phyloP scores from a whole-genome alignment of 2,888 invertebrate species.

The Copidosoma aretas region DNA sequence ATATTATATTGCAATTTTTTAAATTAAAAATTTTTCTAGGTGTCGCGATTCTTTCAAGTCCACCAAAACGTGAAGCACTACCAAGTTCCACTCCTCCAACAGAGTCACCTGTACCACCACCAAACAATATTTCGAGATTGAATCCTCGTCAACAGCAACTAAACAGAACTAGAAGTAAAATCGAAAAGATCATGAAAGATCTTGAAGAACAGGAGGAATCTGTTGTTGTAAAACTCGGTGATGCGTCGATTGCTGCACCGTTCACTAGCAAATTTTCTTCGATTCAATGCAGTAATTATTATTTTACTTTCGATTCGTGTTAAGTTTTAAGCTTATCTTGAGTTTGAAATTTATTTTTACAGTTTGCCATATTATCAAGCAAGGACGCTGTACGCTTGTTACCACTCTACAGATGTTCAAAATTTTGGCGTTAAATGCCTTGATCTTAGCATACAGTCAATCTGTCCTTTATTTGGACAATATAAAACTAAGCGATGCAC shows the following conservation, averaged over 20 bases:
- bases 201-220: slow-evolving; percentile 86
- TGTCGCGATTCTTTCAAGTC: slow-evolving; percentile 87
- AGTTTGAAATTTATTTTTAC: slow-evolving; percentile 49
- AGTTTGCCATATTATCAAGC: slow-evolving; percentile 99
- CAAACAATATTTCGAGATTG: slow-evolving; percentile 45
- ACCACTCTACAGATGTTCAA: slow-evolving; percentile 99
- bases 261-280: slow-evolving; percentile 98
- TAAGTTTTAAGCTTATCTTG: background rate
- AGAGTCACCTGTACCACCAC: slow-evolving; percentile 54
- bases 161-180: slow-evolving; percentile 61
- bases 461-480: slow-evolving; percentile 94
- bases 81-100: slow-evolving; percentile 40
- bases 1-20: background rate
- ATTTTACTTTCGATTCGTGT: slow-evolving; percentile 3
- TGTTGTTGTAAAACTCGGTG: slow-evolving; percentile 93
- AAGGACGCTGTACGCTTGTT: slow-evolving; percentile 97
- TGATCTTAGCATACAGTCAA: slow-evolving; percentile 97
- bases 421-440: slow-evolving; percentile 95
- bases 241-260: slow-evolving; percentile 98
- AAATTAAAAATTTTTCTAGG: slow-evolving; percentile 64
- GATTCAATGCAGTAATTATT: slow-evolving; percentile 86
- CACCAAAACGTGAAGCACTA: slow-evolving; percentile 67
- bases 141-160: slow-evolving; percentile 47
- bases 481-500: slow-evolving; percentile 96
- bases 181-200: slow-evolving; percentile 80